Conservation (phyloP, 2,797 vertebrate genomes). For the Sebastes nivosus region DNA sequence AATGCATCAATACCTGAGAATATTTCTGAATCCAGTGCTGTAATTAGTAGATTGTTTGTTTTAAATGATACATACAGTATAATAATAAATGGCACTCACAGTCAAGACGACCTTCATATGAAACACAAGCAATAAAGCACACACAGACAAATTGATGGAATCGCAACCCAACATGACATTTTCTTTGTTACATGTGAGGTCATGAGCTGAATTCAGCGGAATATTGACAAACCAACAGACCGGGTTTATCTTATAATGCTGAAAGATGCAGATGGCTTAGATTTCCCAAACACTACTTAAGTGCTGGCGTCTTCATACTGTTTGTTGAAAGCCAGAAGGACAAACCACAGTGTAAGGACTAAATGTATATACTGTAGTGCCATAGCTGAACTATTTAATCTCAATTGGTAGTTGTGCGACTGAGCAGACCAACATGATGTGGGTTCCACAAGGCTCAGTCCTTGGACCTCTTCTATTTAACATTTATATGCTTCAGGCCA, state of each 20-base stretch:
- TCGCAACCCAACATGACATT: neutral
- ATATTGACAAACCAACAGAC: neutral
- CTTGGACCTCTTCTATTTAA: neutral
- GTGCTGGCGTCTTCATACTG: neutral
- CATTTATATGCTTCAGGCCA: neutral
- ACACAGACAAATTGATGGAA: neutral
- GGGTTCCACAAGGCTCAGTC: neutral
- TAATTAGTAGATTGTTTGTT: neutral
- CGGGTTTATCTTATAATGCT: too few relatives aligned
- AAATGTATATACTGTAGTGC: neutral
- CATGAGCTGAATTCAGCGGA: neutral
- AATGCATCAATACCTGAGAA: neutral
- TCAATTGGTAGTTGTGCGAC: neutral
- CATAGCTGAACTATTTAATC: neutral
- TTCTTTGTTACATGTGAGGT: neutral
- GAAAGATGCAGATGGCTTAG: too few relatives aligned
- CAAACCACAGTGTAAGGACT: neutral
- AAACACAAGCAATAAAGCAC: neutral
- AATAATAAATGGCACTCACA: neutral
- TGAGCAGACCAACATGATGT: neutral
- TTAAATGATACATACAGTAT: neutral
- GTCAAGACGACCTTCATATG: neutral
- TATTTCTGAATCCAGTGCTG: neutral
- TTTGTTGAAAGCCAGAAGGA: neutral
- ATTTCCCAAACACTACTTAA: neutral